Conservation (phyloP, 2,113 vertebrate species). For the Ictalurus furcatus region DNA sequence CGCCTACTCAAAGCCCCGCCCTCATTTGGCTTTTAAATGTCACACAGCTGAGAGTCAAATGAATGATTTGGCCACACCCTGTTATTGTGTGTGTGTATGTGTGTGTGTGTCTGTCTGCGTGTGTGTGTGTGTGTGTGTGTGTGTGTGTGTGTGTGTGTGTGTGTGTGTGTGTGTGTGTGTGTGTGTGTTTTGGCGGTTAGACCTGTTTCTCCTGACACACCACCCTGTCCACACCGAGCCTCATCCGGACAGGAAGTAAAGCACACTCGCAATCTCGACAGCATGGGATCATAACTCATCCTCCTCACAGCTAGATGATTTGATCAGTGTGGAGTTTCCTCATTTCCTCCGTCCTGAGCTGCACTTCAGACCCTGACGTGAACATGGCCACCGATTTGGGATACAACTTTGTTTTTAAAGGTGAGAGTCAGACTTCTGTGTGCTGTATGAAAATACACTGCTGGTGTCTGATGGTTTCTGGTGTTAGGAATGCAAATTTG, state of each 20-base stretch:
- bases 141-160: slow-evolving; percentile 22
- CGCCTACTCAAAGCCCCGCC: neutral
- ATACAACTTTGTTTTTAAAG: slow-evolving; percentile 79
- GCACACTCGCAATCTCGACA: slow-evolving; percentile 9
- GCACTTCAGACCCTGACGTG: neutral
- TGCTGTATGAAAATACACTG: neutral
- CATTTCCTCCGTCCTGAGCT: slow-evolving; percentile 22
- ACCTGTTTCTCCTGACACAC: slow-evolving; percentile 49
- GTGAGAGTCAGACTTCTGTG: slow-evolving; percentile 60
- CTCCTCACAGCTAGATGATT: neutral
- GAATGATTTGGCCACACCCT: slow-evolving; percentile 25
- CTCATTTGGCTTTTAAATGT: neutral
- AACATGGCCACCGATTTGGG: slow-evolving; percentile 71
- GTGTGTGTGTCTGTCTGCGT: neutral
- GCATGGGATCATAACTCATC: slow-evolving; percentile 23
- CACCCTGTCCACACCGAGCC: neutral
- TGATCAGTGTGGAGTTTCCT: neutral
- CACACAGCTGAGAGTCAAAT: neutral
- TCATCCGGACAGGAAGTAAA: slow-evolving; percentile 12
- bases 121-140: neutral
- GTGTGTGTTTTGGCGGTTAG: slow-evolving; percentile 16
- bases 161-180: slow-evolving; percentile 18
- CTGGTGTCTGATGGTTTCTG: neutral
- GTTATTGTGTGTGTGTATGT: slow-evolving; percentile 17
- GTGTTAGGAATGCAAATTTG: neutral